phyloP scores from a whole-genome alignment of 2,888 invertebrate species.

The Cetonia aurata region DNA sequence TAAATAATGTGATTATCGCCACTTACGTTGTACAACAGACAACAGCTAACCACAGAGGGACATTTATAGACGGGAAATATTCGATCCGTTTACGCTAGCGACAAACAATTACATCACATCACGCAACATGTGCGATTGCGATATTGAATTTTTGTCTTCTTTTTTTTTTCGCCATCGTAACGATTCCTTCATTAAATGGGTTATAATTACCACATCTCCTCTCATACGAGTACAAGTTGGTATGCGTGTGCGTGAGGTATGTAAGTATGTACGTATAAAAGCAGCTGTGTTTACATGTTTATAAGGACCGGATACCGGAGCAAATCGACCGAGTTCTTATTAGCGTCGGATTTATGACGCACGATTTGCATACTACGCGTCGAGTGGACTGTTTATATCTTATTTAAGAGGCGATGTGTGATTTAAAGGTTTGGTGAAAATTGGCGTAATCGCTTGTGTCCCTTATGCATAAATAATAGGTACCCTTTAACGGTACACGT shows the following conservation, averaged over 20 bases:
- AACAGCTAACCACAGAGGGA: too few species aligned
- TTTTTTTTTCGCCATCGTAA: conserved; percentile 3
- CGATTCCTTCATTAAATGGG: conserved; percentile 5
- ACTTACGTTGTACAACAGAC: too few species aligned
- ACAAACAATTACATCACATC: conserved; percentile 39
- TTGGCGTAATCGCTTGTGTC: too few species aligned
- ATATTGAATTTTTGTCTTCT: conserved; percentile 13
- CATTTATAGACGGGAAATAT: conserved; percentile 15
- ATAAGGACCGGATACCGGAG: conserved; percentile 16
- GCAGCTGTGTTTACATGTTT: conserved; percentile 34
- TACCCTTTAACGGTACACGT: too few species aligned
- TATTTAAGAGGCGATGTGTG: conserved; percentile 4
- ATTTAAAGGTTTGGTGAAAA: too few species aligned
- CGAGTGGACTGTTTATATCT: conserved; percentile 13
- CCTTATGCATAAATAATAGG: too few species aligned
- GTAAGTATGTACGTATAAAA: neutral
- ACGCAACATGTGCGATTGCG: conserved; percentile 26
- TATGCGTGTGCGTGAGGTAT: too few species aligned
- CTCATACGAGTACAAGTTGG: neutral
- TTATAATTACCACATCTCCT: conserved; percentile 26
- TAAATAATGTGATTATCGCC: too few species aligned
- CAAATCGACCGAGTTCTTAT: conserved; percentile 25
- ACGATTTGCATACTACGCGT: conserved; percentile 15
- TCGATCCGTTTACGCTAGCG: conserved; percentile 31
- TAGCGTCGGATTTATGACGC: conserved; percentile 13